Conservation (phyloP, 2,113 vertebrate species). For the Tetraodon nigroviridis region DNA sequence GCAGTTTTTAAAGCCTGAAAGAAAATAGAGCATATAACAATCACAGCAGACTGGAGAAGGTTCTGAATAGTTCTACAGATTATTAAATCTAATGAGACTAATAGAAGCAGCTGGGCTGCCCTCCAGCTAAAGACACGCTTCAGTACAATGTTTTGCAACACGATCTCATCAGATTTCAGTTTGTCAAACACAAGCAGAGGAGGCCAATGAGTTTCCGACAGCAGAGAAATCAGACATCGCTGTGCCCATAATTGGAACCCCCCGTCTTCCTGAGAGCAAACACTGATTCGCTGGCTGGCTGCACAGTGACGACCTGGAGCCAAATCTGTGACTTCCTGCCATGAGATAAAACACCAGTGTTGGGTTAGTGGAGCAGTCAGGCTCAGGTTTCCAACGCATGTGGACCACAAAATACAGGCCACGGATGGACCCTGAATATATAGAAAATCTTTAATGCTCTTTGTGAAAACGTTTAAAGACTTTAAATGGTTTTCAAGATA, state of each 20-base stretch:
- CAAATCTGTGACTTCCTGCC: slow-evolving; percentile 39
- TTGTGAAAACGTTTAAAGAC: no score
- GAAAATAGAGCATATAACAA: background rate
- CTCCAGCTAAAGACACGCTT: no score
- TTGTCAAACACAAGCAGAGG: slow-evolving; percentile 31
- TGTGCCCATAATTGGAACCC: slow-evolving; percentile 60
- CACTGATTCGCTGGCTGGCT: slow-evolving; percentile 43
- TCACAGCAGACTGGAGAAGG: background rate
- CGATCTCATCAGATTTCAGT: slow-evolving; percentile 28
- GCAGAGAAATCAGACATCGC: slow-evolving; percentile 21
- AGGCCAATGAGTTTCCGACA: slow-evolving; percentile 48
- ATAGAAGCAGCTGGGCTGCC: no score
- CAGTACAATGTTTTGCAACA: slow-evolving; percentile 12
- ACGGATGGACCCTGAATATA: no score
- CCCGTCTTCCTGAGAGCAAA: slow-evolving; percentile 28
- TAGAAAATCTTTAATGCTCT: no score
- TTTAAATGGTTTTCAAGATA: no score
- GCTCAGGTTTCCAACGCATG: no score
- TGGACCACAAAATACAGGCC: no score
- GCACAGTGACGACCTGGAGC: slow-evolving; percentile 5
- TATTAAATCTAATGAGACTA: no score
- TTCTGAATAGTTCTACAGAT: no score
- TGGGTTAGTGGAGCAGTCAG: slow-evolving; percentile 15
- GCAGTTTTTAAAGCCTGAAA: background rate
- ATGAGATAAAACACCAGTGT: slow-evolving; percentile 48